Evolutionary conservation across 2,113 vertebrate species (phyloP).

Genomic region (Syngnathus typhle): DNA sequence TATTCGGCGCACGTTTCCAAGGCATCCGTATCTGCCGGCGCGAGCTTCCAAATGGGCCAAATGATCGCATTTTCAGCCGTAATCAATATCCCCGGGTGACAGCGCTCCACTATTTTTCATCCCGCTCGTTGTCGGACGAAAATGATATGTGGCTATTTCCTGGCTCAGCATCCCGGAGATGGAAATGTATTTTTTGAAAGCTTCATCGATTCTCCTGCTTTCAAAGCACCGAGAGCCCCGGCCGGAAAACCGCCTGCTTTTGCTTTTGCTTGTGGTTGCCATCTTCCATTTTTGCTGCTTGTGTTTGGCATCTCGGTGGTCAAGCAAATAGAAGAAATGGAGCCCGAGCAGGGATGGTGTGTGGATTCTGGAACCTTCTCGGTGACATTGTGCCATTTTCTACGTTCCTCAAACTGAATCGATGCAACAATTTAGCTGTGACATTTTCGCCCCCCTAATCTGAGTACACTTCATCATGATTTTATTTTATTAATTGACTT

Average conservation of each 20-base stretch:
- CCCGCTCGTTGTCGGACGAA: conserved; percentile 64
- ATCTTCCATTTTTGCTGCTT: too few relatives aligned
- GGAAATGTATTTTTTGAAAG: conserved; percentile 65
- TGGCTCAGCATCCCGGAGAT: conserved; percentile 67
- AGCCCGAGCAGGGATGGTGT: too few relatives aligned
- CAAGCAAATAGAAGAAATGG: too few relatives aligned
- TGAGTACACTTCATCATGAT: background rate
- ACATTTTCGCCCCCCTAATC: conserved; percentile 1
- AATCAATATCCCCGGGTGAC: conserved; percentile 81
- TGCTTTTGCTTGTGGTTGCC: too few relatives aligned
- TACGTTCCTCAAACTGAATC: background rate
- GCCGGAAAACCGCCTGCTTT: background rate
- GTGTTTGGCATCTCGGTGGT: too few relatives aligned
- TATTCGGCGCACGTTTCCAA: conserved; percentile 77
- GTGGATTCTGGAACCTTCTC: too few relatives aligned
- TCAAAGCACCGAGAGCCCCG: conserved; percentile 38
- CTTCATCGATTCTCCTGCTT: conserved; percentile 57
- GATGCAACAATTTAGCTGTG: background rate
- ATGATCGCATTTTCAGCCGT: conserved; percentile 82
- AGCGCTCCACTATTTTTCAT: conserved; percentile 76
- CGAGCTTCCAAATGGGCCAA: conserved; percentile 73
- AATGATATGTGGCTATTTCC: conserved; percentile 72
- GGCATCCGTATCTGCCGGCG: conserved; percentile 84
- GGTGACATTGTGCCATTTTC: too few relatives aligned
- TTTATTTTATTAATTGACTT: background rate